Base-by-base conservation (phyloP, 2,888 invertebrate genomes). In the Lasioglossum lativentre region DNA sequence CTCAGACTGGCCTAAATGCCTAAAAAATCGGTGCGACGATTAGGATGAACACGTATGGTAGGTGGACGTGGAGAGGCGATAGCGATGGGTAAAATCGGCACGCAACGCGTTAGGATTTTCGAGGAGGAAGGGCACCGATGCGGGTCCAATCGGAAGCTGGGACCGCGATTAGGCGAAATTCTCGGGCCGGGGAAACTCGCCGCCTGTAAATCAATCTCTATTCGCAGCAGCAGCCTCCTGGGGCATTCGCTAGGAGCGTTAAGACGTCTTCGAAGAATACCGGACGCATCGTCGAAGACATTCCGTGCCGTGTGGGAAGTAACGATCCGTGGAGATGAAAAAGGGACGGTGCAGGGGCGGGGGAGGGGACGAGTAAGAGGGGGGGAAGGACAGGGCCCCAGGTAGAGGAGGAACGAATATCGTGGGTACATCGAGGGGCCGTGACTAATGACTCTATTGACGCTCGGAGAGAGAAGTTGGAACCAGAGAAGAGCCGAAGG, bases 361-460 rank as follows among this genome's bases (percentile, higher is more conserved):
- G 27, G 56, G 47, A 66, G 75, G 68, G 38, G 30, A 42, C 34
- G 68, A 34, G 45, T 34, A 63, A 23, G 59, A 16, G 59, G 38
- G 42, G 52, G 71, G 82, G 71, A 73, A 75, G 75, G 52, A 47
- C 71, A 80, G 86, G 79, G 71, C 77, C 83, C 52, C 89, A 91
- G 92, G 92, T 89, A 91, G 86, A 86, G 78, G 83, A 86, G 86
- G 86, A 88, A 89, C 86, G 90, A 92, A 91, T 91, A 92, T 91
- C 89, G 89, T 91, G 89, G 86, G 88, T 90, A 92, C 91, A 93
- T 86, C 88, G 90, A 90, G 90, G 77, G 90, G 88, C 89, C 93
- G 92, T 93, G 93, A 93, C 93, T 93, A 93, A 93, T 93, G 93
- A 93, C 93, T 93, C 93, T 93, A 93, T 93, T 92, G 93, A 93